A percentile compares a stretch with the other conserved stretches of the same genome.
These are phyloP conservation scores for Melanaphis sacchari DNA, from an alignment of 1,140 invertebrate species.

Conservation along the genomic window DNA sequence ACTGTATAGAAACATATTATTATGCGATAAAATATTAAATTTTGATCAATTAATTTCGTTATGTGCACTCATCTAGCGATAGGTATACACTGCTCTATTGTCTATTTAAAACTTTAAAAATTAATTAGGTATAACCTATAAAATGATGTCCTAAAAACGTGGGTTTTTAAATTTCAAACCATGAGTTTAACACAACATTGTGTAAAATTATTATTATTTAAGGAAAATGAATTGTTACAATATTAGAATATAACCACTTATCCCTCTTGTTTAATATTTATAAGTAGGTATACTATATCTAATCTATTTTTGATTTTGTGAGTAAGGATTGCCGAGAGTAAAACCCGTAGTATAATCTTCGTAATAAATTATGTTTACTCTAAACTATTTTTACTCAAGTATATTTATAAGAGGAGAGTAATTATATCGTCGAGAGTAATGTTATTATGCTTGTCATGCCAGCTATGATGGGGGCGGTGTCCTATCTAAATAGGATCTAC, in stretches of 20 bases:
- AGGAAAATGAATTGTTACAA: background rate
- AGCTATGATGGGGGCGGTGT: background rate
- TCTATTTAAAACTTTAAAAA: background rate
- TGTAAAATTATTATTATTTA: background rate
- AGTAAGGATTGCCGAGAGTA: background rate
- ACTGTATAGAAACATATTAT: background rate
- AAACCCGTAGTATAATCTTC: background rate
- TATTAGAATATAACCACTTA: background rate
- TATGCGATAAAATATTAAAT: background rate
- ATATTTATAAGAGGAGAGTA: background rate
- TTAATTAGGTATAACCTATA: background rate
- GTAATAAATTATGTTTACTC: constrained; percentile 6
- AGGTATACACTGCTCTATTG: background rate
- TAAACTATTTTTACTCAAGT: constrained; percentile 15
- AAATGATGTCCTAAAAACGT: background rate
- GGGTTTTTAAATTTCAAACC: background rate
- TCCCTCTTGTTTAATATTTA: background rate
- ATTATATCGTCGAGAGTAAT: background rate
- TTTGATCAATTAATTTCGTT: background rate
- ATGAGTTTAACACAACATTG: background rate
- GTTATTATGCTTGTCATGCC: background rate
- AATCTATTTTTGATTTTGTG: constrained; percentile 15
- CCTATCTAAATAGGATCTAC: background rate
- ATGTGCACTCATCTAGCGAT: background rate
- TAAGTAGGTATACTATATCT: background rate